Base-by-base conservation (phyloP, 1,140 invertebrate species). In the Steinernema khuongi region DNA sequence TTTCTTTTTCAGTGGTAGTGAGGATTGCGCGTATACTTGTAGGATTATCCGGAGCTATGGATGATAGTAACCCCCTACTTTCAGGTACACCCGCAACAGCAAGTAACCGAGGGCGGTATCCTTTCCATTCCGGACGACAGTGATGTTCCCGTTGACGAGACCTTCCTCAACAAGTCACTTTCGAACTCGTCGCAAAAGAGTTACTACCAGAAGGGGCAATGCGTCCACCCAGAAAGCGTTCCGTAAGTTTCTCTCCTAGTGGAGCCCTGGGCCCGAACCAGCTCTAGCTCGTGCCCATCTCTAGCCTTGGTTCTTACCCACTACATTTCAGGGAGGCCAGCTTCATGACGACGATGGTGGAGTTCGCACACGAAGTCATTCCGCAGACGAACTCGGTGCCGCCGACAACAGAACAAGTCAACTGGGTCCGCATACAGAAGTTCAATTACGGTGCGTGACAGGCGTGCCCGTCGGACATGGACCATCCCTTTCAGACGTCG, bases 401-500 rank as follows among this genome's bases (percentile, higher is more conserved):
- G 11, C 7, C 7, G 26, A 17, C 50, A 7, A 81, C 71, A 44
- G 82, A 84, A 60, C 83, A 72, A 11, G 77, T 84, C 7, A 72
- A 83, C 50, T 85, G 82, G 83, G 82, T 84, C 18, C 79, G 80
- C 50, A 74, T 83, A 44, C 80, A 81, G 74, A 75, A 80, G 74
- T 76, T 50, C 72, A 31, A 36, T 32, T 70, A 33, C 22, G 76
- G 81, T 81, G 19, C n/a, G 75, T 77, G 32, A 4, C 1, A 77
- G 2, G 14, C 14, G 11, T n/a, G 26, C 50, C 4, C 22, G 50
- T 60, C 50, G 4, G 7, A n/a, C 50, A 26, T 22, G 11, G 7
- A 60, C n/a, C 36, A 41, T 41, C 36, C 14, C 4, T 22, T 60
- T 2, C 50, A 60, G 50, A 60, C 22, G 22, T 60, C 22, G 70